phyloP scores from a whole-genome alignment of 1,140 invertebrate species.

The Anadara kagoshimensis region DNA sequence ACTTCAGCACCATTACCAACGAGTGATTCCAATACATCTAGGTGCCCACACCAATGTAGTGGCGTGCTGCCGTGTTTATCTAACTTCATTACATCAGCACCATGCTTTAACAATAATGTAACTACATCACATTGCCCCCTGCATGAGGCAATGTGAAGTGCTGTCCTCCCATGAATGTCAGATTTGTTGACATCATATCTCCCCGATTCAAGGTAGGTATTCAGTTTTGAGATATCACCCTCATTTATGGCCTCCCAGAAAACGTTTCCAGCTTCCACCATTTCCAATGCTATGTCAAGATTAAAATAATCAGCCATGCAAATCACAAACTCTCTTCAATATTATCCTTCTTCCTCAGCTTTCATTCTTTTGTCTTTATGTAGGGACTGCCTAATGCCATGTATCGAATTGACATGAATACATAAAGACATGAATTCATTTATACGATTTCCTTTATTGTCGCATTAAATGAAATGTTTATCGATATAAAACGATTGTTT shows the following conservation, averaged over 20 bases:
- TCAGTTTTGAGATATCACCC: conserved; percentile 21
- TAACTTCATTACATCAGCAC: conserved; percentile 36
- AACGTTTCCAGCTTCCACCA: conserved; percentile 37
- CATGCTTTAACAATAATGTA: conserved; percentile 31
- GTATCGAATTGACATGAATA: too few species aligned
- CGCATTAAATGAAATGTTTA: too few species aligned
- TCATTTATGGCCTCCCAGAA: conserved; percentile 37
- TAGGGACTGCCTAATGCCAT: too few species aligned
- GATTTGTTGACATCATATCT: conserved; percentile 34
- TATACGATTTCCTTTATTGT: too few species aligned
- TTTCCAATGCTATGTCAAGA: conserved; percentile 12
- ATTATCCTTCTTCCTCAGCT: too few species aligned
- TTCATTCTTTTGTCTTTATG: too few species aligned
- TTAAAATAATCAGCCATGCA: too few species aligned
- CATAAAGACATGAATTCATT: too few species aligned
- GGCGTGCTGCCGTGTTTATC: conserved; percentile 52
- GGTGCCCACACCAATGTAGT: conserved; percentile 55
- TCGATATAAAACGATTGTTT: too few species aligned
- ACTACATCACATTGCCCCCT: conserved; percentile 41
- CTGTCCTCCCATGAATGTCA: conserved; percentile 41
- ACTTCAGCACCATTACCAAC: conserved; percentile 41
- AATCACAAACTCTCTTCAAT: too few species aligned
- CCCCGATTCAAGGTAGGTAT: conserved; percentile 24
- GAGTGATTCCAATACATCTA: conserved; percentile 45
- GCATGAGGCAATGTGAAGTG: conserved; percentile 40